These are phyloP conservation scores for Gorsachius magnificus DNA, from an alignment of 2,797 vertebrate genomes.

Conservation along the genomic window DNA sequence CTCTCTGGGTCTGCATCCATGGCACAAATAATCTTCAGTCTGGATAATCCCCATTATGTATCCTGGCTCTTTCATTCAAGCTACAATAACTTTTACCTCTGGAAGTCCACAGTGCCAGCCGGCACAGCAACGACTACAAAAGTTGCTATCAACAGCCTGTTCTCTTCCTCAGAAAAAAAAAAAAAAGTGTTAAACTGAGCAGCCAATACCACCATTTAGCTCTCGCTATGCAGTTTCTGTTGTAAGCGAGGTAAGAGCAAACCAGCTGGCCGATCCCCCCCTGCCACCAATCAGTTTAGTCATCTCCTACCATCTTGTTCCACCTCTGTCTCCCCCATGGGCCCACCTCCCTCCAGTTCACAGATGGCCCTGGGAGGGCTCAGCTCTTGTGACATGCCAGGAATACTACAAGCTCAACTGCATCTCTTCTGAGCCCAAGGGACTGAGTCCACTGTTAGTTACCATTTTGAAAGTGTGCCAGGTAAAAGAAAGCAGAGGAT, in stretches of 20 bases:
- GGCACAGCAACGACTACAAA: not conserved
- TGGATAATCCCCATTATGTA: not conserved
- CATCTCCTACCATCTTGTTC: not conserved
- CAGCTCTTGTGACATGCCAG: not conserved
- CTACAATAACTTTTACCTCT: not conserved
- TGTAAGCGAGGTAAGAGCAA: not conserved
- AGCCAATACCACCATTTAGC: not conserved
- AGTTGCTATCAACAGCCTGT: not conserved
- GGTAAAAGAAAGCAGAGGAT: not conserved
- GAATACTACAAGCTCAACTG: not conserved
- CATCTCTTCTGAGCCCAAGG: not conserved
- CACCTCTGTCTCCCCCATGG: not conserved
- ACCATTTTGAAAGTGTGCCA: rapidly evolving
- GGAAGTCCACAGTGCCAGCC: not conserved
- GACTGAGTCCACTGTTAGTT: not conserved
- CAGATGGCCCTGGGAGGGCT: not conserved
- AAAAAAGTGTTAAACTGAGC: not conserved
- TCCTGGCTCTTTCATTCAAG: not conserved
- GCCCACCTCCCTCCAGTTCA: not conserved
- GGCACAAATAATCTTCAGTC: not conserved
- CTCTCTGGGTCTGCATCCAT: not conserved
- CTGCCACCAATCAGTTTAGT: rapidly evolving
- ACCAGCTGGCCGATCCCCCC: rapidly evolving
- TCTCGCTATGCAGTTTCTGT: not conserved
- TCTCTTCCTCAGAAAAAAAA: not conserved